Evolutionary conservation across 2,888 invertebrate species (phyloP).

Genomic region (Plutella xylostella): DNA sequence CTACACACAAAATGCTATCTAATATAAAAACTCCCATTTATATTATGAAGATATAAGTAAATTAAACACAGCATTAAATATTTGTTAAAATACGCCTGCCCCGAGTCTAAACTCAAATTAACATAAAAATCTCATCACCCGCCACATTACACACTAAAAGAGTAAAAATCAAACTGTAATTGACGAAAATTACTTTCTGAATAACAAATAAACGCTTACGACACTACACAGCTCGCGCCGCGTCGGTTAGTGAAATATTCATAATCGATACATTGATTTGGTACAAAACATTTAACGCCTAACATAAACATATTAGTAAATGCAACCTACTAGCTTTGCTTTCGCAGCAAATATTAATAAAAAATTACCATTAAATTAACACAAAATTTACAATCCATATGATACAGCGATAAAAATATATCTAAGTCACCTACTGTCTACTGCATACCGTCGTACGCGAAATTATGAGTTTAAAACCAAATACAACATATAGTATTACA

Average conservation of each 20-base stretch:
- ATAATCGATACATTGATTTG: conserved; percentile 45
- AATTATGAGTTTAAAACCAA: conserved; percentile 1
- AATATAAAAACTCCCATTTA: conserved; percentile 38
- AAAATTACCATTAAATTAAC: conserved; percentile 30
- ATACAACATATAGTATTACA: background rate
- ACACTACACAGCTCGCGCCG: conserved; percentile 24
- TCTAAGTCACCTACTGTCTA: conserved; percentile 18
- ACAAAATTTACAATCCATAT: conserved; percentile 57
- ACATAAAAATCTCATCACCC: conserved; percentile 38
- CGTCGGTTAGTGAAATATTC: background rate
- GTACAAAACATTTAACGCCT: conserved; percentile 54
- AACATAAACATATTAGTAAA: conserved; percentile 66
- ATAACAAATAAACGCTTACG: conserved; percentile 4
- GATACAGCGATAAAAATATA: conserved; percentile 31
- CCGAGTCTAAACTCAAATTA: conserved; percentile 36
- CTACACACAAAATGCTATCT: conserved; percentile 42
- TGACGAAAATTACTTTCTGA: conserved; percentile 45
- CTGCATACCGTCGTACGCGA: background rate
- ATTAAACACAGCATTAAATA: conserved; percentile 49
- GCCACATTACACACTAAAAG: conserved; percentile 28
- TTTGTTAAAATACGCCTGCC: conserved; percentile 26
- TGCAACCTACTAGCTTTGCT: conserved; percentile 55
- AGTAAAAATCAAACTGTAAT: conserved; percentile 41
- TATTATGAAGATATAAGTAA: conserved; percentile 34
- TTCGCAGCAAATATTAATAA: conserved; percentile 31